Percentiles rank a stretch among this genome's conserved stretches.
These are phyloP conservation scores for Coregonus ussuriensis DNA, from an alignment of 2,797 vertebrate species.

Conservation along the genomic window DNA sequence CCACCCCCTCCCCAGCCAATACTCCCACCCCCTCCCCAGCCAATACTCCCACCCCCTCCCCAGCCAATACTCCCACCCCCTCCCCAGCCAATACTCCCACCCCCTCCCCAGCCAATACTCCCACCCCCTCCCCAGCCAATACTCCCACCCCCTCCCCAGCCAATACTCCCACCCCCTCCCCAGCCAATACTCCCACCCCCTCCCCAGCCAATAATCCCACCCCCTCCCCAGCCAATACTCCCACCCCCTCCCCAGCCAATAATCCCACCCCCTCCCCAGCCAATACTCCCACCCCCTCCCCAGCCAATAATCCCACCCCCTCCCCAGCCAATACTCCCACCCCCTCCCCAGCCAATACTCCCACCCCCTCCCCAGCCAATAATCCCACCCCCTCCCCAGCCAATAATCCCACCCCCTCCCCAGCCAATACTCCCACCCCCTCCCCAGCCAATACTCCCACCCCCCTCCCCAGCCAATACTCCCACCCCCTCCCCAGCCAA, in stretches of 20 bases:
- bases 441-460: not conserved
- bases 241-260: not conserved
- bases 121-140: not conserved
- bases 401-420: too few relatives aligned
- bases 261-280: not conserved
- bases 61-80: too few relatives aligned
- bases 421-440: not conserved
- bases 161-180: not conserved
- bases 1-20: not conserved
- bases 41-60: constrained; percentile 1
- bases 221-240: too few relatives aligned
- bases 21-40: not conserved
- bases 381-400: not conserved
- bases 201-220: not conserved
- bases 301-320: constrained; percentile 5
- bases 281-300: not conserved
- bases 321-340: not conserved
- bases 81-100: not conserved
- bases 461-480: not conserved
- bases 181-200: not conserved
- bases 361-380: not conserved
- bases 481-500: not conserved
- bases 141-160: not conserved
- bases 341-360: not conserved
- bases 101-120: not conserved